Conservation (phyloP, 1,140 invertebrate species). For the Zeugodacus cucurbitae region DNA sequence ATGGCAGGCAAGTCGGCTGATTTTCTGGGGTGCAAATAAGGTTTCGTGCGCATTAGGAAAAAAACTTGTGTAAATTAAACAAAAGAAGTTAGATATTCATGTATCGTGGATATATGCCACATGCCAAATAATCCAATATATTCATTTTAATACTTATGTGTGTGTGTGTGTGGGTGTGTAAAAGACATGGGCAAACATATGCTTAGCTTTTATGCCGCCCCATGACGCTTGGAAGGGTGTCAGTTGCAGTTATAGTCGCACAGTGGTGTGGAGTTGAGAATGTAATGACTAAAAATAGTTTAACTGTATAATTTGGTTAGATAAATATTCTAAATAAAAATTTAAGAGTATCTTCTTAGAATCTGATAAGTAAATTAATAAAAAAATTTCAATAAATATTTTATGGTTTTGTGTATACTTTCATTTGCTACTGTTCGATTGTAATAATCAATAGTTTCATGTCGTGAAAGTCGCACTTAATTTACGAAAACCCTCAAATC, state of each 20-base stretch:
- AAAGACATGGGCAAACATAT: constrained; percentile 1
- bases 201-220: neutral
- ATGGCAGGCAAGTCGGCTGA: neutral
- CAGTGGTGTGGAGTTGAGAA: neutral
- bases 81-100: neutral
- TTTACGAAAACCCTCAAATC: no score
- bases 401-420: no score
- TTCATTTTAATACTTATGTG: neutral
- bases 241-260: neutral
- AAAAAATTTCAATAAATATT: no score
- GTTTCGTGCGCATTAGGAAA: neutral
- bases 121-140: neutral
- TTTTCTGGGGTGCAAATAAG: neutral
- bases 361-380: no score
- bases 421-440: no score
- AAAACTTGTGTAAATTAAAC: constrained; percentile 7
- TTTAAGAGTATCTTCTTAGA: no score
- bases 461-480: no score
- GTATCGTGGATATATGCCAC: neutral
- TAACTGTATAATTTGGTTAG: no score
- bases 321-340: no score
- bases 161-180: neutral
- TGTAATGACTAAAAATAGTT: neutral
- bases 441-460: no score
- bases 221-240: neutral